Conservation (phyloP, 2,888 invertebrate genomes). For the Drosophila suboccidentalis region DNA sequence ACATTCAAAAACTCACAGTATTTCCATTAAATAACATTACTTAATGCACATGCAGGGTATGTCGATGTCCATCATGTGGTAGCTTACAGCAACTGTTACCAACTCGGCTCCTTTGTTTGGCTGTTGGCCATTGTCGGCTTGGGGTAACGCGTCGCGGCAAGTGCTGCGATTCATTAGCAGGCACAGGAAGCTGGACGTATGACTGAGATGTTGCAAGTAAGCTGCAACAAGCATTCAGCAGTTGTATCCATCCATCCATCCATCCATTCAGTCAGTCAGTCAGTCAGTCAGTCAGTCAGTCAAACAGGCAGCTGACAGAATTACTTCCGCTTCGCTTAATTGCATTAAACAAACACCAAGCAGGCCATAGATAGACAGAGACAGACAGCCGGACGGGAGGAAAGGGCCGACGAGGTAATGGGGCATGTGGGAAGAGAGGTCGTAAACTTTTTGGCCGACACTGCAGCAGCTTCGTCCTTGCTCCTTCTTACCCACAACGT, state of each 20-base stretch:
- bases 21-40: background rate
- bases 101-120: slow-evolving; percentile 46
- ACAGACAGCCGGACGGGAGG: no score
- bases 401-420: background rate
- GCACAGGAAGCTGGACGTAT: slow-evolving; percentile 33
- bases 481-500: background rate
- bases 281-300: slow-evolving; percentile 47
- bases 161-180: slow-evolving; percentile 56
- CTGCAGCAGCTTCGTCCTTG: background rate
- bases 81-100: background rate
- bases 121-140: slow-evolving; percentile 57
- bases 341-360: slow-evolving; percentile 69
- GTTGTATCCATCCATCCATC: slow-evolving; percentile 34
- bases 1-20: no score
- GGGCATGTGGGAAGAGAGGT: slow-evolving; percentile 3
- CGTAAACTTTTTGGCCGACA: slow-evolving; percentile 55
- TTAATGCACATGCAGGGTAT: slow-evolving; percentile 30
- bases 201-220: slow-evolving; percentile 34
- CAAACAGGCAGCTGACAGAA: slow-evolving; percentile 61
- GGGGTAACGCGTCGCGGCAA: slow-evolving; percentile 51
- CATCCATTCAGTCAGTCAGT: slow-evolving; percentile 30
- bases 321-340: slow-evolving; percentile 76
- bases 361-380: slow-evolving; percentile 40
- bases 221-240: slow-evolving; percentile 37
- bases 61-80: background rate